Conservation (phyloP, 1,140 invertebrate genomes). For the Heliconius himera region DNA sequence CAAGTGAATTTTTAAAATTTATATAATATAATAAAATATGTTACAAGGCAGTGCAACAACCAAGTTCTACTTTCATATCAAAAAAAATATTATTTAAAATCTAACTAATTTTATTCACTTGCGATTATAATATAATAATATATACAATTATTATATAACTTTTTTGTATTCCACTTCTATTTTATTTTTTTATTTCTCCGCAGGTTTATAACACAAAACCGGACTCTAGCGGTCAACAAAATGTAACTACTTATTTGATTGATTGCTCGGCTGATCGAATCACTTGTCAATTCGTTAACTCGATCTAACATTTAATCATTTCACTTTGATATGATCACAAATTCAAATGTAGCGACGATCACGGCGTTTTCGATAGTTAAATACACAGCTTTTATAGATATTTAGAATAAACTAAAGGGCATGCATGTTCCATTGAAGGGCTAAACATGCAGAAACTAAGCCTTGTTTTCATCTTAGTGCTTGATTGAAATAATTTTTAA, state of each 20-base stretch:
- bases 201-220: conserved; percentile 83
- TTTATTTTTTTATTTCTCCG: conserved; percentile 79
- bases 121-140: conserved; percentile 42
- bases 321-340: conserved; percentile 73
- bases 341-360: conserved; percentile 62
- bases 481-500: conserved; percentile 10
- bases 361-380: conserved; percentile 52
- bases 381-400: conserved; percentile 65
- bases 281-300: conserved; percentile 73
- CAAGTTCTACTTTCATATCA: background rate
- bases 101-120: conserved; percentile 49
- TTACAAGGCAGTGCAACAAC: background rate
- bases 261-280: conserved; percentile 72
- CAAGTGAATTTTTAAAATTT: conserved; percentile 52
- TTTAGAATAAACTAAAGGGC: conserved; percentile 37
- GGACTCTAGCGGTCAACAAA: conserved; percentile 81
- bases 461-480: conserved; percentile 33
- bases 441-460: conserved; percentile 29
- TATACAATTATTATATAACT: conserved; percentile 57
- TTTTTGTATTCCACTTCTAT: conserved; percentile 70
- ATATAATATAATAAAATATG: background rate
- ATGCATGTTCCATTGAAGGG: conserved; percentile 31
- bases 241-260: conserved; percentile 80
- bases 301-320: conserved; percentile 63
- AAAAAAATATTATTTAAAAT: background rate